Evolutionary conservation across 2,797 vertebrate species (phyloP), one percentile per base, ranked within the genome.

Genomic region (Taenioides sp.): DNA sequence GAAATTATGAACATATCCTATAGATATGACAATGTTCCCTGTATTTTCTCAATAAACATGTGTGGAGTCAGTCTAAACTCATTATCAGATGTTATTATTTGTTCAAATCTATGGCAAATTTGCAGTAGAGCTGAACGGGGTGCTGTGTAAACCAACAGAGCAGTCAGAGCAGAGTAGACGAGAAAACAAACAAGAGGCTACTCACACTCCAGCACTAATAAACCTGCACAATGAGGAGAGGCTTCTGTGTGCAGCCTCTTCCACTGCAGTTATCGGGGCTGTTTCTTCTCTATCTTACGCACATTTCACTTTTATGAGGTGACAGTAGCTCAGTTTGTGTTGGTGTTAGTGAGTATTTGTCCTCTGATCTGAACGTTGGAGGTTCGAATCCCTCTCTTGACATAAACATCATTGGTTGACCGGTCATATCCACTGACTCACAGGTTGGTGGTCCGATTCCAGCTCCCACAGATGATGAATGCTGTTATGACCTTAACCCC

Each of bases 161-260:
- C 20, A 18, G 12, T 60, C 60, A 20, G 14, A 25, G 27, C 25
- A 12, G 9, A 37, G 43, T 7, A 7, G 31, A 52, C 11, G 62
- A 34, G 67, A 52, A 73, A 65, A 68, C 34, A 76, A 60, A 55
- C 31, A 69, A 22, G 17, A 43, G 54, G 34, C 72, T 70, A 55
- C 59, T 62, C 65, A 34, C 47, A 31, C 54, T 7, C 23, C 34
- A 40, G 16, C 52, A 11, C 58, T 65, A 49, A 63, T 67, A 72
- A 79, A 72, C 65, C 66, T 40, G 34, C 64, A 22, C 20, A 9
- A 9, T 18, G 62, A 31, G 17, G 60, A 63, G 57, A 37, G 40
- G 14, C 17, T 23, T 49, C 28, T 59, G 7, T 58, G 18, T 37
- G 22, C 40, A 3, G 63, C 22, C 2, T 65, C 18, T 18, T 27